Conservation (phyloP, 1,140 invertebrate genomes). For the Ceratina australensis region DNA sequence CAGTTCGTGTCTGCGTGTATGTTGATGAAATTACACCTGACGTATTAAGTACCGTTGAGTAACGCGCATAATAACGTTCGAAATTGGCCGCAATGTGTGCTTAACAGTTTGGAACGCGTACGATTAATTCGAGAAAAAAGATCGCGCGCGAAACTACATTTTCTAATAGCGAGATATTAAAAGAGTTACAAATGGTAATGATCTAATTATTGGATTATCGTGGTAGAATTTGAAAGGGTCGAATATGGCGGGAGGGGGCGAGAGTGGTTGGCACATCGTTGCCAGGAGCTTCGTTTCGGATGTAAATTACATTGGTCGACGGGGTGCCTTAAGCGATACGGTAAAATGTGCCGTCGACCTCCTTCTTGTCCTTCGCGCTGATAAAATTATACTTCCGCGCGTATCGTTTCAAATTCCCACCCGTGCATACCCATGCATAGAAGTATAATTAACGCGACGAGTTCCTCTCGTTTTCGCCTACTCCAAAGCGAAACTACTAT, state of each 20-base stretch:
- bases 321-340: slow-evolving; percentile 6
- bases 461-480: background rate
- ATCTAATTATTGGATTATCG: no score
- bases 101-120: background rate
- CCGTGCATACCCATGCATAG: background rate
- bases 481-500: background rate
- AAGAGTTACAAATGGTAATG: no score
- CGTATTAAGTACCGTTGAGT: slow-evolving; percentile 28
- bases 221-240: no score
- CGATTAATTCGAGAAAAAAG: no score
- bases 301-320: slow-evolving; percentile 21
- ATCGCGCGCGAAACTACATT: no score
- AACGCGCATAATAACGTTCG: background rate
- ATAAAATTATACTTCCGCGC: slow-evolving; percentile 1
- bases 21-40: slow-evolving; percentile 37
- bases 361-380: background rate
- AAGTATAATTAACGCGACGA: slow-evolving; percentile 1
- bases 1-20: slow-evolving; percentile 26
- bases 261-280: background rate
- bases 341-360: slow-evolving; percentile 5
- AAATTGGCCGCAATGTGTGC: background rate
- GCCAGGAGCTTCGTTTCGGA: background rate
- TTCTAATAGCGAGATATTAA: no score
- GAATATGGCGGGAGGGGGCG: background rate
- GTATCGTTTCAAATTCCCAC: background rate